These are phyloP conservation scores for Solen grandis DNA, from an alignment of 1,140 invertebrate genomes.

Conservation along the genomic window DNA sequence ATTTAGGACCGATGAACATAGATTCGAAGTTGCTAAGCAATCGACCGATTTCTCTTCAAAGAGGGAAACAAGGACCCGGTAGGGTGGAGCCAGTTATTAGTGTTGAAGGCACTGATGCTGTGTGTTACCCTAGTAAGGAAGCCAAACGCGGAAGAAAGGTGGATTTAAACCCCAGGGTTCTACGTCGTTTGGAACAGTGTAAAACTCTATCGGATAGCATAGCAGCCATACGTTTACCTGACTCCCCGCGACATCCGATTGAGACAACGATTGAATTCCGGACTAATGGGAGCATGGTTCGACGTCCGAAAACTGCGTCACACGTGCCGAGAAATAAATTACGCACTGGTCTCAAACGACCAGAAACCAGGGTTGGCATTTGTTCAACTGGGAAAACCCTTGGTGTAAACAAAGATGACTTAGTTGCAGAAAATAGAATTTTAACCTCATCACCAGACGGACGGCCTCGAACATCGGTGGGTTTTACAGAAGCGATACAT, in stretches of 20 bases:
- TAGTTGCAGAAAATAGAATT: too few relatives aligned
- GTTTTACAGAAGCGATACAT: not conserved
- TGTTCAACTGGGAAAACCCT: not conserved
- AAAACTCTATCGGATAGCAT: constrained; percentile 49
- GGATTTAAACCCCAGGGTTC: constrained; percentile 11
- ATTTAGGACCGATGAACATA: constrained; percentile 38
- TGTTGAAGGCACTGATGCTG: constrained; percentile 48
- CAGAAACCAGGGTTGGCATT: not conserved
- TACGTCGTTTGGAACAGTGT: constrained; percentile 46
- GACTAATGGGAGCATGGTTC: not conserved
- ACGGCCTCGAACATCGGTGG: not conserved
- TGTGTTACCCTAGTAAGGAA: constrained; percentile 53
- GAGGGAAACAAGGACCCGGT: constrained; percentile 3
- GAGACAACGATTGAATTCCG: not conserved
- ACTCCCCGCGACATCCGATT: constrained; percentile 3
- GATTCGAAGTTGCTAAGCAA: constrained; percentile 48
- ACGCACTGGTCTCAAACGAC: not conserved
- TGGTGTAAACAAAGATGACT: too few relatives aligned
- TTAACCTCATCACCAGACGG: not conserved
- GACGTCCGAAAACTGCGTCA: constrained; percentile 41
- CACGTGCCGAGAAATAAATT: not conserved
- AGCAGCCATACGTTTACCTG: constrained; percentile 22
- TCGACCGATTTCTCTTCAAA: constrained; percentile 35
- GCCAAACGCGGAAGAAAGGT: constrained; percentile 46
- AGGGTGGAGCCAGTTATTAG: constrained; percentile 51